Percentiles rank a stretch among this genome's conserved stretches.
phyloP scores from a whole-genome alignment of 2,888 invertebrate genomes.

The Caenorhabditis doughertyi region DNA sequence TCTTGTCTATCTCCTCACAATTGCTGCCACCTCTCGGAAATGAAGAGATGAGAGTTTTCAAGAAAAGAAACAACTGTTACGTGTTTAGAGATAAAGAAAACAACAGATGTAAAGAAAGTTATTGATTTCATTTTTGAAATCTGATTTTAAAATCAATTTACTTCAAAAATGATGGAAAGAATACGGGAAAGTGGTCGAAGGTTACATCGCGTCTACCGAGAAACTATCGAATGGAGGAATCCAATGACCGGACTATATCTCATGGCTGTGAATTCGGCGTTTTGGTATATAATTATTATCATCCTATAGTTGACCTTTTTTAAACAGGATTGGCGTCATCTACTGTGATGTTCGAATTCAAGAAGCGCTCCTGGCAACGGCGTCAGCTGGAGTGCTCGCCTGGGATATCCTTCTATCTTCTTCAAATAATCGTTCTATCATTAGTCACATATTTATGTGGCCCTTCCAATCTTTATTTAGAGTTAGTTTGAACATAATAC shows the following conservation, averaged over 20 bases:
- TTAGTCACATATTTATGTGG: constrained; percentile 77
- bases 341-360: constrained; percentile 71
- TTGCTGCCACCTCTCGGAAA: background rate
- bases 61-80: constrained; percentile 40
- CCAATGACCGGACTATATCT: constrained; percentile 78
- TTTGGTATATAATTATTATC: constrained; percentile 74
- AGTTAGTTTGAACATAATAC: constrained; percentile 41
- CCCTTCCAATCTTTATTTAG: constrained; percentile 76
- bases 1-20: constrained; percentile 3
- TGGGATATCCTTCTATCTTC: constrained; percentile 79
- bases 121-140: constrained; percentile 40
- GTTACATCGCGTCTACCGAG: constrained; percentile 60
- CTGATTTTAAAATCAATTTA: background rate
- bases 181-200: constrained; percentile 42
- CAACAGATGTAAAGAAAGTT: constrained; percentile 22
- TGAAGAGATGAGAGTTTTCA: background rate
- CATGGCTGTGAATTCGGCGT: constrained; percentile 77
- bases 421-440: constrained; percentile 74
- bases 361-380: constrained; percentile 64
- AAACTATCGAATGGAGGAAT: constrained; percentile 77
- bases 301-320: too few relatives aligned
- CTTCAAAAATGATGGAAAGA: constrained; percentile 49
- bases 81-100: constrained; percentile 33
- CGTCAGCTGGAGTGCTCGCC: constrained; percentile 72
- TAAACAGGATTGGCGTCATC: constrained; percentile 72